phyloP scores from a whole-genome alignment of 2,888 invertebrate species.

The Drosophila lacicola region DNA sequence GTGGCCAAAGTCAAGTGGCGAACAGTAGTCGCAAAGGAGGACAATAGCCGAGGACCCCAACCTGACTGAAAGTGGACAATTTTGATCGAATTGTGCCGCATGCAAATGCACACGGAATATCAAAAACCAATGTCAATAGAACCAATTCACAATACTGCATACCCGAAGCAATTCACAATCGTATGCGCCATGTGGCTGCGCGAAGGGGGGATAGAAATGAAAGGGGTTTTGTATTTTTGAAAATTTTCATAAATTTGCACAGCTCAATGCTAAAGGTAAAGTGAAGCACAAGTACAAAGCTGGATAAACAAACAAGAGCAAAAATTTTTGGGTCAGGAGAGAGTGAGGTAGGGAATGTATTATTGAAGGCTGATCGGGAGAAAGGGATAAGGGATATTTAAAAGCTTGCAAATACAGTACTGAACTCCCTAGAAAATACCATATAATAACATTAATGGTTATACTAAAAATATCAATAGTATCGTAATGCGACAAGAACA shows the following conservation, averaged over 20 bases:
- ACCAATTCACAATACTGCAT: slow-evolving; percentile 6
- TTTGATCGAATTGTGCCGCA: slow-evolving; percentile 21
- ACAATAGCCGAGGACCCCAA: not conserved
- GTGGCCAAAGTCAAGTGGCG: slow-evolving; percentile 19
- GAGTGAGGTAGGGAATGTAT: not conserved
- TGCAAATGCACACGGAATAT: slow-evolving; percentile 13
- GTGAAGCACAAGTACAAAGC: not conserved
- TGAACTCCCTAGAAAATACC: too few species aligned
- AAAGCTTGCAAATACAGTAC: not conserved
- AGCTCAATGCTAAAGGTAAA: not conserved
- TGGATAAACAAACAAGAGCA: not conserved
- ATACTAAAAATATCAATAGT: too few species aligned
- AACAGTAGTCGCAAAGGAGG: not conserved
- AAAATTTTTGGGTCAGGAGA: not conserved
- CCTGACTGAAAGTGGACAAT: not conserved
- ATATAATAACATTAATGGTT: too few species aligned
- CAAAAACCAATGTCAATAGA: slow-evolving; percentile 14
- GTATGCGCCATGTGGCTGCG: not conserved
- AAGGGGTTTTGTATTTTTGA: not conserved
- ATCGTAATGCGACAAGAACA: too few species aligned
- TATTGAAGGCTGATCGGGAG: not conserved
- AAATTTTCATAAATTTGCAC: slow-evolving; percentile 23
- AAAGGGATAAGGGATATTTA: not conserved
- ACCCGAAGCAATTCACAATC: not conserved
- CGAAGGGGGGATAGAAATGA: too few species aligned